phyloP scores from a whole-genome alignment of 2,113 vertebrate genomes.

The Crotalus tigris region DNA sequence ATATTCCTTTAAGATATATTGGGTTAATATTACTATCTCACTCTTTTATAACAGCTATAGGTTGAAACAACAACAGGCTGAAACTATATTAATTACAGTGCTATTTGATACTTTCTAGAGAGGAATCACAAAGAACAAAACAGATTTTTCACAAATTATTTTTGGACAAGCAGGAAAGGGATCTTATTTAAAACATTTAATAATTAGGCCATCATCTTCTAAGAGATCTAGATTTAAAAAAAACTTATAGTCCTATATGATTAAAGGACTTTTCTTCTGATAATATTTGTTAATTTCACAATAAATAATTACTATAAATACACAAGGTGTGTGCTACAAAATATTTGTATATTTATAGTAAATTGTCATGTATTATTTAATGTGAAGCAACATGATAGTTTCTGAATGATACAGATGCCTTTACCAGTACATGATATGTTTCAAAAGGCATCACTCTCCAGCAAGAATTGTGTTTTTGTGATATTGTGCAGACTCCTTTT shows the following conservation, averaged over 20 bases:
- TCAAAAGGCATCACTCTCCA: background rate
- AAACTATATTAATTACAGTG: background rate
- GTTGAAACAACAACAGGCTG: background rate
- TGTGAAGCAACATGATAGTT: background rate
- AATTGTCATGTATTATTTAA: background rate
- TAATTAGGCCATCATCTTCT: background rate
- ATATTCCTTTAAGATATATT: background rate
- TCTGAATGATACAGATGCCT: background rate
- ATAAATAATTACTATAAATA: background rate
- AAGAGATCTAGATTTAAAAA: background rate
- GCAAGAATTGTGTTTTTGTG: background rate
- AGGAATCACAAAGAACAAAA: background rate
- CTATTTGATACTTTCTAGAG: background rate
- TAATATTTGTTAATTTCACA: background rate
- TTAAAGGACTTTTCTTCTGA: background rate
- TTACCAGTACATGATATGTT: too few relatives aligned
- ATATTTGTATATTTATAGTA: background rate
- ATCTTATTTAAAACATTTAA: background rate
- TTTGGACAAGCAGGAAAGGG: background rate
- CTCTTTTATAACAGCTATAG: background rate
- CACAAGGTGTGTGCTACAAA: background rate
- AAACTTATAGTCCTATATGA: background rate
- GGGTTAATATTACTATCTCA: background rate
- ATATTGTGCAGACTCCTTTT: background rate
- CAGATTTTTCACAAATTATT: background rate